Evolutionary conservation across 2,797 vertebrate genomes (phyloP).

Genomic region (Bovichtus variegatus): DNA sequence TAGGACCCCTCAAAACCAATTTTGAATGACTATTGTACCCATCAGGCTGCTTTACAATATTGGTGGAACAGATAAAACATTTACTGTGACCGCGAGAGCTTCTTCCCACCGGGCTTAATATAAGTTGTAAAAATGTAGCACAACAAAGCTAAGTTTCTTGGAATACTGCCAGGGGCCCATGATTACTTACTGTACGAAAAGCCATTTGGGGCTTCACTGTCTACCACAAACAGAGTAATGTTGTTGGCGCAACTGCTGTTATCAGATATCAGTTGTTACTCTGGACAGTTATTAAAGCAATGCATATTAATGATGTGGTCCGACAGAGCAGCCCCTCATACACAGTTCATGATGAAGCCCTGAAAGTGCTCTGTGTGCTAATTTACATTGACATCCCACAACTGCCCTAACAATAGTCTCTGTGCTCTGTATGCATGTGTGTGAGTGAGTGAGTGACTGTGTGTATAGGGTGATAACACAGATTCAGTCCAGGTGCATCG

Average conservation of each 20-base stretch:
- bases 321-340: slow-evolving; percentile 34
- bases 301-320: slow-evolving; percentile 44
- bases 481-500: slow-evolving; percentile 38
- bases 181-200: background rate
- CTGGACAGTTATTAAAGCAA: no score
- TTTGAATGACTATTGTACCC: background rate
- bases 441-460: background rate
- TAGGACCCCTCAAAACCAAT: background rate
- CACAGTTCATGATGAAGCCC: slow-evolving; percentile 48
- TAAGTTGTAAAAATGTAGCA: background rate
- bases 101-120: background rate
- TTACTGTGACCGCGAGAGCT: background rate
- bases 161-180: background rate
- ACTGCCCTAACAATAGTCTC: slow-evolving; percentile 66
- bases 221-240: background rate
- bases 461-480: slow-evolving; percentile 46
- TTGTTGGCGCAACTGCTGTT: background rate
- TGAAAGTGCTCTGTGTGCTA: slow-evolving; percentile 70
- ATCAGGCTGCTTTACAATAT: background rate
- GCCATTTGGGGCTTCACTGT: background rate
- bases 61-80: background rate
- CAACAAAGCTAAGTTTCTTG: background rate
- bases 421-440: slow-evolving; percentile 56
- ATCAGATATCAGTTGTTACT: slow-evolving; percentile 12
- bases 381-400: slow-evolving; percentile 62